phyloP scores from a whole-genome alignment of 1,140 invertebrate species.

The Oedothorax gibbosus region DNA sequence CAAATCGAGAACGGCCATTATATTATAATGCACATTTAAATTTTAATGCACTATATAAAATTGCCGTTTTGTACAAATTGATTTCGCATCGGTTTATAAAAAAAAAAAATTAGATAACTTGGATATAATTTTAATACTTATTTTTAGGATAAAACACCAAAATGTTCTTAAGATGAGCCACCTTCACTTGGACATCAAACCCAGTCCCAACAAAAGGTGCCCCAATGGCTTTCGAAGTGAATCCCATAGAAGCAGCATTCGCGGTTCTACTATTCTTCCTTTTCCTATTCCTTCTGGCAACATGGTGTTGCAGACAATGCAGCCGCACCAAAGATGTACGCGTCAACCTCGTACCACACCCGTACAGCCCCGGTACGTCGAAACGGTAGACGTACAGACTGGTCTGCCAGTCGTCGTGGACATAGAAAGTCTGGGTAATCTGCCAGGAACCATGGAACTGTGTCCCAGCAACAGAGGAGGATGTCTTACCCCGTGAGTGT shows the following conservation, averaged over 20 bases:
- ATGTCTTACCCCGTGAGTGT: not conserved
- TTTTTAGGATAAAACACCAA: no score
- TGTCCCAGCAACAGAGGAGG: not conserved
- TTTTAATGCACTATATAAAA: no score
- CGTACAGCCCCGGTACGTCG: not conserved
- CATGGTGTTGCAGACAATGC: conserved; percentile 15
- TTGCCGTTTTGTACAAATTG: no score
- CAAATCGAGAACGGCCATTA: no score
- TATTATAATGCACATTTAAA: no score
- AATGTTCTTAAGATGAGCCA: no score
- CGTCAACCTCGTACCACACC: not conserved
- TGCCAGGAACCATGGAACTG: not conserved
- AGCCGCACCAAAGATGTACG: not conserved
- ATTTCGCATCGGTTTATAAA: no score
- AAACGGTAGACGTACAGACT: conserved; percentile 40
- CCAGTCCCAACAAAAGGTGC: no score
- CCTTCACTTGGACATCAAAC: no score
- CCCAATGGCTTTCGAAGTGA: not conserved
- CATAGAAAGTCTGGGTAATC: not conserved
- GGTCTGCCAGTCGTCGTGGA: conserved; percentile 27
- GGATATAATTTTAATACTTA: no score
- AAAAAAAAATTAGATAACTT: no score
- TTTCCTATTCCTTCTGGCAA: conserved; percentile 10
- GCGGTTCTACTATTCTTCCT: not conserved
- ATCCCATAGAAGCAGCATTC: conserved; percentile 7